phyloP scores from a whole-genome alignment of 2,888 invertebrate species.

The Seira sanloemensis region DNA sequence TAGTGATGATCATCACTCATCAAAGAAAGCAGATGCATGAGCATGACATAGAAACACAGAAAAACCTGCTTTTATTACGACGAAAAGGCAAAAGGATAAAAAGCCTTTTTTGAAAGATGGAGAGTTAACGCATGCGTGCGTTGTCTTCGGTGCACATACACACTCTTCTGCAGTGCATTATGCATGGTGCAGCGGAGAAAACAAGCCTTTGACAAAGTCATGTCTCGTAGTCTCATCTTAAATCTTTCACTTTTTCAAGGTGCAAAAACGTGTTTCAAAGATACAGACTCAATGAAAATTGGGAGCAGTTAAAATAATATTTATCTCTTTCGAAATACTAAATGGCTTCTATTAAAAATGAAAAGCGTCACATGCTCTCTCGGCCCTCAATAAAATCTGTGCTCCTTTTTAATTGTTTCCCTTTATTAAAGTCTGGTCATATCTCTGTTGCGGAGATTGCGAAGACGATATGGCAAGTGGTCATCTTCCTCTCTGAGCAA shows the following conservation, averaged over 20 bases:
- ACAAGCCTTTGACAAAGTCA: not conserved
- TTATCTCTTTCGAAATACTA: not conserved
- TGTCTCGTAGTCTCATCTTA: not conserved
- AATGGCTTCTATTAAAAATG: not conserved
- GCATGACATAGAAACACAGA: constrained; percentile 66
- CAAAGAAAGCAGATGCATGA: not conserved
- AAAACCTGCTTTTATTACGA: constrained; percentile 59
- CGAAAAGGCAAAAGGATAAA: not conserved
- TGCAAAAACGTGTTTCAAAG: constrained; percentile 36
- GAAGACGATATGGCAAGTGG: not conserved
- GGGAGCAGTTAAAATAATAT: constrained; percentile 3
- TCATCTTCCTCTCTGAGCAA: not conserved
- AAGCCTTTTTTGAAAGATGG: not conserved
- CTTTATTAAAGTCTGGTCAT: not conserved
- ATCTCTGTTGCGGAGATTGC: no score
- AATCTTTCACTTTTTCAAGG: not conserved
- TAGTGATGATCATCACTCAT: constrained; percentile 4
- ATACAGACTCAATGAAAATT: not conserved
- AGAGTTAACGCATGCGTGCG: constrained; percentile 2
- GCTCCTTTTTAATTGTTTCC: constrained; percentile 33
- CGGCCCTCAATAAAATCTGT: constrained; percentile 7
- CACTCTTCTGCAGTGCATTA: not conserved
- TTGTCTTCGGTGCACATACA: not conserved
- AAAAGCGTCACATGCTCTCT: not conserved
- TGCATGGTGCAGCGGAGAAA: not conserved